A percentile compares a stretch with the other conserved stretches of the same genome.
Evolutionary conservation across 2,797 vertebrate genomes (phyloP).

Genomic region (Sebastes hopkinsi): DNA sequence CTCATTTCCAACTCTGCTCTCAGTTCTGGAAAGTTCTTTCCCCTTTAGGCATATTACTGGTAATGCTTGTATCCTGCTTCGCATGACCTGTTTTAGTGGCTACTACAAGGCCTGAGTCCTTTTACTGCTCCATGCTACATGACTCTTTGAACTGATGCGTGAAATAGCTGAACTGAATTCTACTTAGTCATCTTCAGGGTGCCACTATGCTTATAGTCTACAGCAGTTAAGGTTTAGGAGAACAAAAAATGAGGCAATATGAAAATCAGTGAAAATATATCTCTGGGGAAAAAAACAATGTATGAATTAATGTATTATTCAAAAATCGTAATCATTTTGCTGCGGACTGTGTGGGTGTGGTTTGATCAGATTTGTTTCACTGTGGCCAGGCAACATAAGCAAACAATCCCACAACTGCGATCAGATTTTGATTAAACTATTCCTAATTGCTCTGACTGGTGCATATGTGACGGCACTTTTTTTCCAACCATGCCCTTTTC

Average conservation of each 20-base stretch:
- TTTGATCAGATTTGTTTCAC: background rate
- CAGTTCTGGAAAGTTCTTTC: background rate
- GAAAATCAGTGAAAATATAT: background rate
- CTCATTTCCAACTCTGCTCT: background rate
- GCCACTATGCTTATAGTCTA: background rate
- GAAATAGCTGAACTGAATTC: slow-evolving; percentile 30
- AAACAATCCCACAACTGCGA: background rate
- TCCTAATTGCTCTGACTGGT: background rate
- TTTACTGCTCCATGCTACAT: slow-evolving; percentile 12
- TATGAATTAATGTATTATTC: background rate
- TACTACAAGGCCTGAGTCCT: background rate
- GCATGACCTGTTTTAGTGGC: slow-evolving; percentile 44
- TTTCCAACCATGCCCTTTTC: background rate
- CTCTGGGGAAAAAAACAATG: too few relatives aligned
- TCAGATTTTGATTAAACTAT: background rate
- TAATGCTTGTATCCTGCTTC: slow-evolving; percentile 7
- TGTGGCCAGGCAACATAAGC: background rate
- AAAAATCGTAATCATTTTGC: background rate
- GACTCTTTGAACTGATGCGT: slow-evolving; percentile 27
- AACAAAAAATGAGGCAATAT: background rate
- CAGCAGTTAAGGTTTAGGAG: background rate
- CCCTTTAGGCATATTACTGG: background rate
- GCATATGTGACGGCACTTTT: background rate
- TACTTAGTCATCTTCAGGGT: background rate
- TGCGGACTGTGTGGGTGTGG: background rate